Evolutionary conservation across 2,888 invertebrate genomes (phyloP).

Genomic region (Anthrax anthrax): DNA sequence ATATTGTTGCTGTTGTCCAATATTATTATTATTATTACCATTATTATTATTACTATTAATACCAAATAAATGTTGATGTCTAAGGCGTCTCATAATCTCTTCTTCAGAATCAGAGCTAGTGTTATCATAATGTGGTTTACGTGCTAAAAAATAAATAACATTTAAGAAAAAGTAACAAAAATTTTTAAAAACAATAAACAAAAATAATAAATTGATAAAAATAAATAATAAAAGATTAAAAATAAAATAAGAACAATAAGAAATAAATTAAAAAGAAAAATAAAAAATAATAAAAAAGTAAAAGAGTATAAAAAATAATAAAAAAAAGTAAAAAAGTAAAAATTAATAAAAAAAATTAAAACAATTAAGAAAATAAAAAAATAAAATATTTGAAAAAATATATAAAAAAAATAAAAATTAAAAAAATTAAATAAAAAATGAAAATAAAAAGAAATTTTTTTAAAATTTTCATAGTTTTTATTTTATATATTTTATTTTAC

Average conservation of each 20-base stretch:
- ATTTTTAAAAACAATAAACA: too few species aligned
- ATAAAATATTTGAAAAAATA: background rate
- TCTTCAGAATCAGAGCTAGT: constrained; percentile 63
- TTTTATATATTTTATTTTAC: constrained; percentile 20
- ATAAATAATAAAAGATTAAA: too few species aligned
- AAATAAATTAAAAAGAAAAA: background rate
- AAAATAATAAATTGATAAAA: too few species aligned
- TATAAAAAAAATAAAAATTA: background rate
- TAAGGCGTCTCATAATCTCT: constrained; percentile 43
- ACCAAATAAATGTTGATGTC: constrained; percentile 37
- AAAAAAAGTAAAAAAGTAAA: background rate
- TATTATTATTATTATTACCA: constrained; percentile 8
- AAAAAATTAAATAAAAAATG: background rate
- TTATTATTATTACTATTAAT: constrained; percentile 20
- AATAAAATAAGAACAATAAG: background rate
- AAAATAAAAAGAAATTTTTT: too few species aligned
- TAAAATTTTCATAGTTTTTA: too few species aligned
- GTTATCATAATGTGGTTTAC: constrained; percentile 31
- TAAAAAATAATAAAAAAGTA: too few species aligned
- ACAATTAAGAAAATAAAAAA: background rate
- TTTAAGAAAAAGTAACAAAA: background rate
- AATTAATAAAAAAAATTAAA: background rate
- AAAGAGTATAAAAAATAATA: background rate
- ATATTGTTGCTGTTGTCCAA: constrained; percentile 22
- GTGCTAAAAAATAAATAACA: constrained; percentile 15